Base-by-base conservation (phyloP, 2,113 vertebrate genomes). In the Podarcis cretensis region DNA sequence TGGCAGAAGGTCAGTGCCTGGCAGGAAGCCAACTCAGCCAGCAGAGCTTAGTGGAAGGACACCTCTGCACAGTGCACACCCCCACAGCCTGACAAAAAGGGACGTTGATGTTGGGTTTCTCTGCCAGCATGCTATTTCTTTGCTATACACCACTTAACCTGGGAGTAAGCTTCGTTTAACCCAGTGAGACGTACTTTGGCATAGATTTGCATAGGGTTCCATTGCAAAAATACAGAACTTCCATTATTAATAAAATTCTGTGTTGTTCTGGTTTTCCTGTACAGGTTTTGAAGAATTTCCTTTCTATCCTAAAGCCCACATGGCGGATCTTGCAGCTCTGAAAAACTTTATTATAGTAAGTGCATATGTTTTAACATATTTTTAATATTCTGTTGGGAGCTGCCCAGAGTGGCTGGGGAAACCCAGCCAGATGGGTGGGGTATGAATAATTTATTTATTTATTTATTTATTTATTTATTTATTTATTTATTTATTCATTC, bases 241-340 rank as follows among this genome's bases (percentile, higher is more conserved):
- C 48, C 32, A 83, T 69, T 89, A 86, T 87, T 81, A 79, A 35
- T 68, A 14, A 6, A 75, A 3, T 73, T 88, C 21, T 81, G 37
- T 68, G 12, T 95, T 73, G 25, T 71, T 16, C n/a, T 74, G 32
- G 32, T 91, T 93, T 78, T 30, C 57, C 80, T 84, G 13, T 20
- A 81, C 83, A 98, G 98, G 96, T 94, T 97, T 98, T 89, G 94
- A 85, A 3, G 98, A 98, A 84, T 94, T 97, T 65, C 98, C 96
- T 93, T 93, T 92, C n/a, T 96, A 95, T 88, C 94, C 97, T 20
- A 91, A 89, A 83, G 86, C 91, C 0, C 91, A 95, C 43, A 8
- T 0, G 1, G 89, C 90, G 7, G 92, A 83, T 78, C 78, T 68
- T 6, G 54, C 73, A 85, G 85, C 54, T 21, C 89, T 97, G 20